Percentiles rank a stretch among this genome's conserved stretches.
These are phyloP conservation scores for Hippocampus mohnikei DNA, from an alignment of 2,113 vertebrate species.

Conservation along the genomic window DNA sequence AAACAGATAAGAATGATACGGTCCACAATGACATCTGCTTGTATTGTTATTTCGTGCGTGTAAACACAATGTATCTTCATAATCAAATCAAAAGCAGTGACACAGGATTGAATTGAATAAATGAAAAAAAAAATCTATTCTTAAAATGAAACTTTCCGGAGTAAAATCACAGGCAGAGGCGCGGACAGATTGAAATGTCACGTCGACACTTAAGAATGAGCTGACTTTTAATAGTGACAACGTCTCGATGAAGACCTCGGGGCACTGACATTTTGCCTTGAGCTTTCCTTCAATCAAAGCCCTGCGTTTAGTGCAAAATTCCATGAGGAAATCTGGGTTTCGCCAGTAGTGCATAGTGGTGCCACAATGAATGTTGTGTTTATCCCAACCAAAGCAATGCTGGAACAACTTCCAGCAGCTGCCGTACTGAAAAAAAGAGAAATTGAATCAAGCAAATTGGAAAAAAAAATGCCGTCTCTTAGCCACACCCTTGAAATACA, in stretches of 20 bases:
- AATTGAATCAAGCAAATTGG: no score
- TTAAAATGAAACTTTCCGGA: slow-evolving; percentile 22
- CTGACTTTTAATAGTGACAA: slow-evolving; percentile 47
- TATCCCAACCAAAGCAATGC: slow-evolving; percentile 25
- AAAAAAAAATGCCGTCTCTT: background rate
- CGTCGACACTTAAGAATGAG: slow-evolving; percentile 45
- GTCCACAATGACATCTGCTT: slow-evolving; percentile 12
- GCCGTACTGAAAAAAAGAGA: no score
- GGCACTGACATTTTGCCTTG: slow-evolving; percentile 45
- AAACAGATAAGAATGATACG: slow-evolving; percentile 29
- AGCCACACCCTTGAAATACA: background rate
- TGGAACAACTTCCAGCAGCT: slow-evolving; percentile 1
- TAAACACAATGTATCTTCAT: slow-evolving; percentile 15
- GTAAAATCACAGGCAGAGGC: slow-evolving; percentile 16
- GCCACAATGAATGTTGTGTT: slow-evolving; percentile 39
- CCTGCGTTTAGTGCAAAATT: slow-evolving; percentile 34
- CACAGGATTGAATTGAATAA: slow-evolving; percentile 22
- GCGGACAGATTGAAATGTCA: slow-evolving; percentile 55
- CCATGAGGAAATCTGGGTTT: slow-evolving; percentile 32
- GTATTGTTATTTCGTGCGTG: background rate
- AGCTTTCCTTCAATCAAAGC: slow-evolving; percentile 60
- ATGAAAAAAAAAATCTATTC: slow-evolving; percentile 16
- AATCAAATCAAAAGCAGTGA: slow-evolving; percentile 50
- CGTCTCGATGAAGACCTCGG: slow-evolving; percentile 47
- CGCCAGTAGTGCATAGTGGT: slow-evolving; percentile 43